Evolutionary conservation across 2,797 vertebrate species (phyloP).

Genomic region (Tamandua tetradactyla): DNA sequence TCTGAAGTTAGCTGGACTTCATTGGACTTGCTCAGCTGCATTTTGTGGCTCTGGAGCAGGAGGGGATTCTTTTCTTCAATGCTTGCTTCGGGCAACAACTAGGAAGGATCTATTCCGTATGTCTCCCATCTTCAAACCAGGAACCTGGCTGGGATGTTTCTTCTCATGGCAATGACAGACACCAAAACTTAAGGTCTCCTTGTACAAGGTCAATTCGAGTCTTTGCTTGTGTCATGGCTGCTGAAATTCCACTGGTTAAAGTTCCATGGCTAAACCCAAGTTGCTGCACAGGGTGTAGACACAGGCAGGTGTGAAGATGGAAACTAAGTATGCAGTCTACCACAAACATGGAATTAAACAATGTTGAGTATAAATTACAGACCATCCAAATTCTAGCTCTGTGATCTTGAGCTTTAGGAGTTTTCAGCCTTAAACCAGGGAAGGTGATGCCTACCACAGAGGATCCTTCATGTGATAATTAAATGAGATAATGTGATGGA

Average conservation of each 20-base stretch:
- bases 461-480: not conserved
- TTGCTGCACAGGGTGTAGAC: not conserved
- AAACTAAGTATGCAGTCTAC: not conserved
- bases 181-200: not conserved
- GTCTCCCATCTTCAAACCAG: not conserved
- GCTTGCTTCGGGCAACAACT: not conserved
- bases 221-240: not conserved
- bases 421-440: not conserved
- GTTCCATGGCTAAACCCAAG: not conserved
- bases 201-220: not conserved
- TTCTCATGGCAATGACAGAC: not conserved
- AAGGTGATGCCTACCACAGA: not conserved
- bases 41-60: not conserved
- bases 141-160: not conserved
- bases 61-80: not conserved
- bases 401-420: not conserved
- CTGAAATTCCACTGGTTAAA: not conserved
- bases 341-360: not conserved
- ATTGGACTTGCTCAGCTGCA: not conserved
- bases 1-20: not conserved
- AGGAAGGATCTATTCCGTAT: not conserved
- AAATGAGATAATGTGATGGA: not conserved
- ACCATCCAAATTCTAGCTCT: not conserved
- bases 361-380: not conserved
- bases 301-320: not conserved